Base-by-base conservation (phyloP, 2,113 vertebrate species). In the Climacteris rufus region DNA sequence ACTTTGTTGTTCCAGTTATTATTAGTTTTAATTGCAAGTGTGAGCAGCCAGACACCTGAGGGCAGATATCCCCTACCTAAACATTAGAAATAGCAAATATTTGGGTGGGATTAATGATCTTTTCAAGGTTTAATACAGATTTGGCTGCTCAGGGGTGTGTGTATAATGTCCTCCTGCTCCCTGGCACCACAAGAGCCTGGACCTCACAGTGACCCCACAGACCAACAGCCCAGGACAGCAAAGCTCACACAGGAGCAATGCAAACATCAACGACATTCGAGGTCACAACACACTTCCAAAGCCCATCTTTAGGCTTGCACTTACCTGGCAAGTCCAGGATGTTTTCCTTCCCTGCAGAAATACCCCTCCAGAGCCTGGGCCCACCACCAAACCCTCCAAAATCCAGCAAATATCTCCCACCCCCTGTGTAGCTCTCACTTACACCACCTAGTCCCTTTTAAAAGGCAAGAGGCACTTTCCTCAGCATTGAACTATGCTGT, bases 21-120 rank as follows among this genome's bases (percentile, higher is more conserved):
- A 74, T 85, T 90, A 28, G 11, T 98, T 98, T 97, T 94, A 97
- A 98, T 97, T 97, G 50, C 63, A 81, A 30, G 39, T 40, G 61
- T 92, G 50, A 90, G 81, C 95, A 95, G 95, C 77, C 96, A 97
- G 95, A 98, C 97, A 96, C 94, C 96, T 94, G 96, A 93, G 76
- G 71, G 28, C 30, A 44, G 22, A 24, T 88, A 84, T 20, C 47
- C 40, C 56, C 9, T 23, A 35, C 59, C 54, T 70, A 82, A 94
- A 75, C 56, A 9, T 81, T 91, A 74, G 45, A 87, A 96, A 91
- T 9, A 76, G 44, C 40, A 70, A 80, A 80, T 89, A 69, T n/a
- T 84, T 86, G 44, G 60, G 80, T 82, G 49, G 96, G 49, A 76
- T 57, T 92, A 95, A 96, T 72, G 39, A 77, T 65, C 49, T 61